A percentile compares a stretch with the other conserved stretches of the same genome.
Conservation (phyloP, 2,888 invertebrate genomes). For the Xestia c-nigrum region DNA sequence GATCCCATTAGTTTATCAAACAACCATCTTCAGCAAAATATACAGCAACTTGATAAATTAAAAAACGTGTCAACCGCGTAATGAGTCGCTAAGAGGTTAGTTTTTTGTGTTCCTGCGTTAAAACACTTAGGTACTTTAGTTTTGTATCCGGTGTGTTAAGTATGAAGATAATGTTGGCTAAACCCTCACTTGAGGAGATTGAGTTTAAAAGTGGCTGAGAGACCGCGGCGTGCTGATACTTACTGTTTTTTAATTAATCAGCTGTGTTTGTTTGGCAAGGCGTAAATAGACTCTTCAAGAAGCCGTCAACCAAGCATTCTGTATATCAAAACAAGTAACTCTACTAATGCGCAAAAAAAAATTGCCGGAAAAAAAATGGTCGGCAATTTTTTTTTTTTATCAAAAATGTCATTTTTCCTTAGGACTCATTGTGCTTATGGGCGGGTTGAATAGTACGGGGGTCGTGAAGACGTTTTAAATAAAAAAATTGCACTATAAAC, state of each 20-base stretch:
- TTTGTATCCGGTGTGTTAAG: slow-evolving; percentile 58
- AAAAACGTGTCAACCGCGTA: slow-evolving; percentile 51
- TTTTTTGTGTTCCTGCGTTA: slow-evolving; percentile 60
- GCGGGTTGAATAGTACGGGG: too few species aligned
- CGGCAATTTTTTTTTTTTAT: too few species aligned
- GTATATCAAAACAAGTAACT: too few species aligned
- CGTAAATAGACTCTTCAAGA: too few species aligned
- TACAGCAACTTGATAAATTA: slow-evolving; percentile 13
- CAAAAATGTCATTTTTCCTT: too few species aligned
- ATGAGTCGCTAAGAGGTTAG: slow-evolving; percentile 65
- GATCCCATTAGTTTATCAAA: not conserved
- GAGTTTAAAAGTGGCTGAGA: not conserved
- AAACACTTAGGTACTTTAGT: slow-evolving; percentile 42
- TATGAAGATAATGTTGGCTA: slow-evolving; percentile 65
- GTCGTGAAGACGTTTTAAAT: too few species aligned
- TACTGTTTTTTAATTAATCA: not conserved
- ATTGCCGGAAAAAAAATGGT: too few species aligned
- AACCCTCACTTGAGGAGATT: slow-evolving; percentile 44
- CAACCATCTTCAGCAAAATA: slow-evolving; percentile 12
- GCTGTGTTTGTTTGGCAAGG: too few species aligned
- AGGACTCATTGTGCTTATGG: too few species aligned
- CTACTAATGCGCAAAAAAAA: too few species aligned
- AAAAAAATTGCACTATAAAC: too few species aligned
- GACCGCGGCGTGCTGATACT: not conserved
- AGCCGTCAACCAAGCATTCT: too few species aligned